Evolutionary conservation across 2,113 vertebrate genomes (phyloP), one percentile per base, ranked within the genome.

Genomic region (Pangasianodon hypophthalmus): DNA sequence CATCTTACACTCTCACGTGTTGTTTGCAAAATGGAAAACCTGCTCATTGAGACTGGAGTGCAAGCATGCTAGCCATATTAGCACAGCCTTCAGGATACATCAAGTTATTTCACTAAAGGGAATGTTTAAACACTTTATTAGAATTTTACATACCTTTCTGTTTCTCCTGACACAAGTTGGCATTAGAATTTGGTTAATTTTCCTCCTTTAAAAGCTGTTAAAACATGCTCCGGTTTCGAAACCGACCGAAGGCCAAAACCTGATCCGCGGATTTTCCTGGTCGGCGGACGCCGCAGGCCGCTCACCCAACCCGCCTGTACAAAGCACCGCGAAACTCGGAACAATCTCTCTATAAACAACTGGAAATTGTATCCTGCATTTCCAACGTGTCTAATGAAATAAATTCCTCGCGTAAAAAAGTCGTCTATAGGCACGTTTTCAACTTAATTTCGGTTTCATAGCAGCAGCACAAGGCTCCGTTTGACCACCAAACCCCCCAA

Each of bases 401-500:
- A 1, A 14, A 64, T 4, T 56, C 4, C 0, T 10, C 13, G 4
- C 11, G 19, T 64, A 29, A 2, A 85, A 41, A 21, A 4, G 8
- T 13, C 41, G 32, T 44, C 0, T 41, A 29, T 2, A 10, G 6
- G 7, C 69, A 44, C 71, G 24, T 54, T 67, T 89, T 71, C 5
- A 32, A 85, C 64, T 84, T 86, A 58, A 89, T 84, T 80, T 29
- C 60, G 64, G 44, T 90, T 87, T 84, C 37, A 84, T 4, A 85
- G 82, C 81, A 91, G 62, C 83, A 83, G 83, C 84, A 82, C 54
- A 58, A 89, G 84, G 87, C 79, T 85, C 58, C 92, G 54, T 58
- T 71, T 89, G 88, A 67, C 85, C 89, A 89, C 75, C 90, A 64
- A 91, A 86, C 84, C 88, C 87, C 86, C 90, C 89, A 64, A 86